Evolutionary conservation across 2,797 vertebrate species (phyloP).

Genomic region (Sebastes hubbsi): DNA sequence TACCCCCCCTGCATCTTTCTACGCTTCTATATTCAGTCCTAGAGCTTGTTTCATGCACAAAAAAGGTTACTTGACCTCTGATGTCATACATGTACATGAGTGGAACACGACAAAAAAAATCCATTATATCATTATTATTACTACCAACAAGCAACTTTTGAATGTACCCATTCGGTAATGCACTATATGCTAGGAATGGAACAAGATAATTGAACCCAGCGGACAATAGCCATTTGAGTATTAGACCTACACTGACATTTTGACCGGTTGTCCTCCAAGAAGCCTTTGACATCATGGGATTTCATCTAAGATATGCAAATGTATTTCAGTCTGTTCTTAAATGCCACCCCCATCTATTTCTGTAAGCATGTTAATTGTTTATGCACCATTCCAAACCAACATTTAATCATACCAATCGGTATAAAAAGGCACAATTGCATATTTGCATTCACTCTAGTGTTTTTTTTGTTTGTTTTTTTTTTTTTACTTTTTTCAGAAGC

Average conservation of each 20-base stretch:
- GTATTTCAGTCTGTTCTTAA: constrained; percentile 66
- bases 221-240: constrained; percentile 54
- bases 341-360: constrained; percentile 85
- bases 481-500: constrained; percentile 87
- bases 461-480: neutral
- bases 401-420: constrained; percentile 92
- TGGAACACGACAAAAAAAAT: constrained; percentile 65
- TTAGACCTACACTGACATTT: constrained; percentile 75
- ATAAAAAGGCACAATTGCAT: constrained; percentile 99
- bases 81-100: constrained; percentile 71
- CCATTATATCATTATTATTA: constrained; percentile 72
- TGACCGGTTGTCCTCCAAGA: constrained; percentile 89
- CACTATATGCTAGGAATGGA: constrained; percentile 74
- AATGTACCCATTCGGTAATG: constrained; percentile 71
- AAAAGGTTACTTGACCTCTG: constrained; percentile 69
- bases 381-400: constrained; percentile 89
- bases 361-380: constrained; percentile 84
- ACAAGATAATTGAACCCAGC: constrained; percentile 58
- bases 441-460: constrained; percentile 95
- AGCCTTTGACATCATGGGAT: constrained; percentile 84
- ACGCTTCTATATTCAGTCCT: constrained; percentile 59
- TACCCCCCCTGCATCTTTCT: constrained; percentile 9
- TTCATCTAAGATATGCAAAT: constrained; percentile 88
- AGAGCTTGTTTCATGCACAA: constrained; percentile 74
- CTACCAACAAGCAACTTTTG: constrained; percentile 75